These are phyloP conservation scores for Ormyrus thymus DNA, from an alignment of 2,888 invertebrate genomes.

Conservation along the genomic window DNA sequence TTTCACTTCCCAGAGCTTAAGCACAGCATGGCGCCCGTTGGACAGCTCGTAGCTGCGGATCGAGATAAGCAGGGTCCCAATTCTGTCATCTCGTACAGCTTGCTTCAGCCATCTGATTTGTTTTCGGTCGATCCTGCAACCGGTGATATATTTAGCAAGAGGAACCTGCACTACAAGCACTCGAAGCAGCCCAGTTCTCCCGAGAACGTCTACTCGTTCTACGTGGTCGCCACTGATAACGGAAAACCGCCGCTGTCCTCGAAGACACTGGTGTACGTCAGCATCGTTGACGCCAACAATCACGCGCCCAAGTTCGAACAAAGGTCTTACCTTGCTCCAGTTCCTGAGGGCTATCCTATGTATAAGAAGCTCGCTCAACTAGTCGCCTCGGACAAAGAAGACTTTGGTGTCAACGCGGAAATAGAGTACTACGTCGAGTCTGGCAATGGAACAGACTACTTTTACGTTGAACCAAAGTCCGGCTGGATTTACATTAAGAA, in stretches of 20 bases:
- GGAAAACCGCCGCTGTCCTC: slow-evolving; percentile 96
- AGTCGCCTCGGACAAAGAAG: slow-evolving; percentile 84
- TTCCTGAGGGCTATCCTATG: slow-evolving; percentile 84
- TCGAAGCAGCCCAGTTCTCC: slow-evolving; percentile 88
- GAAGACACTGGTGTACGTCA: slow-evolving; percentile 89
- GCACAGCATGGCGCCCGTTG: slow-evolving; percentile 86
- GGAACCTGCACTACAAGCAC: slow-evolving; percentile 87
- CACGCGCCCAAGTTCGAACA: slow-evolving; percentile 90
- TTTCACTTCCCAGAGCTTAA: slow-evolving; percentile 93
- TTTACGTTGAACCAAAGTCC: slow-evolving; percentile 83
- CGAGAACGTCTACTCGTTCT: slow-evolving; percentile 91
- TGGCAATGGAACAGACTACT: slow-evolving; percentile 87
- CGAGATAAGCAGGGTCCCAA: slow-evolving; percentile 94
- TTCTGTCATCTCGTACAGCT: slow-evolving; percentile 91
- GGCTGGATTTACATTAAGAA: slow-evolving; percentile 89
- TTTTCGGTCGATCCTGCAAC: slow-evolving; percentile 95
- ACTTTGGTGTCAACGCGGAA: slow-evolving; percentile 93
- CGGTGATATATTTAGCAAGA: slow-evolving; percentile 93
- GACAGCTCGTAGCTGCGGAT: slow-evolving; percentile 91
- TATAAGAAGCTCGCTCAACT: slow-evolving; percentile 86
- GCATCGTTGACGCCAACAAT: slow-evolving; percentile 94
- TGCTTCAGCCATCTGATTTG: slow-evolving; percentile 91
- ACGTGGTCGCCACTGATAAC: slow-evolving; percentile 93
- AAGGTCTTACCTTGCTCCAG: slow-evolving; percentile 85
- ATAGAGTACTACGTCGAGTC: slow-evolving; percentile 85